Conservation (phyloP, 2,113 vertebrate genomes). For the Okapia johnstoni region DNA sequence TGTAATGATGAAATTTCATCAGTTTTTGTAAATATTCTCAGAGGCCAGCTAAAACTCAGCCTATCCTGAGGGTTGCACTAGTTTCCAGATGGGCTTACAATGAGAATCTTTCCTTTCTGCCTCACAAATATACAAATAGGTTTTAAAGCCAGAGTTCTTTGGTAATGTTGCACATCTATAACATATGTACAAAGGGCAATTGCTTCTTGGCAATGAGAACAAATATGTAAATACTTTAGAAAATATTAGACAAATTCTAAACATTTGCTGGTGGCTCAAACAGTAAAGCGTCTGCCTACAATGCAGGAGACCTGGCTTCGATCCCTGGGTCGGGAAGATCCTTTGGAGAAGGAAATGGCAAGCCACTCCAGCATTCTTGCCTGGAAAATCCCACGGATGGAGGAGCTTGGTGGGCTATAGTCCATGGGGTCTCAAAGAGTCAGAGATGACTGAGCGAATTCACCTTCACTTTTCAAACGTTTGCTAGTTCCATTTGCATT, state of each 20-base stretch:
- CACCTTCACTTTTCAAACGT: background rate
- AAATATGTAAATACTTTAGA: background rate
- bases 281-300: background rate
- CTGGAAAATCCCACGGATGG: accelerated
- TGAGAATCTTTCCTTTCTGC: background rate
- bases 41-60: background rate
- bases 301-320: background rate
- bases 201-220: background rate
- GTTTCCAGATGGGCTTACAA: background rate
- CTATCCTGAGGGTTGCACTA: background rate
- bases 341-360: background rate
- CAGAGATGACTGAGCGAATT: background rate
- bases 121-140: background rate
- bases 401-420: background rate
- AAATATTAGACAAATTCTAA: background rate
- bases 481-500: background rate
- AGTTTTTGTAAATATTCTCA: conserved; percentile 49
- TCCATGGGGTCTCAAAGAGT: background rate
- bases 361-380: background rate
- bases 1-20: conserved; percentile 47
- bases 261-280: background rate
- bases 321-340: background rate
- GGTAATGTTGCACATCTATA: background rate
- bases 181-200: background rate
- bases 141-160: background rate